Percentiles rank a stretch among this genome's conserved stretches.
Conservation (phyloP, 2,888 invertebrate species). For the Diaprepes abbreviatus region DNA sequence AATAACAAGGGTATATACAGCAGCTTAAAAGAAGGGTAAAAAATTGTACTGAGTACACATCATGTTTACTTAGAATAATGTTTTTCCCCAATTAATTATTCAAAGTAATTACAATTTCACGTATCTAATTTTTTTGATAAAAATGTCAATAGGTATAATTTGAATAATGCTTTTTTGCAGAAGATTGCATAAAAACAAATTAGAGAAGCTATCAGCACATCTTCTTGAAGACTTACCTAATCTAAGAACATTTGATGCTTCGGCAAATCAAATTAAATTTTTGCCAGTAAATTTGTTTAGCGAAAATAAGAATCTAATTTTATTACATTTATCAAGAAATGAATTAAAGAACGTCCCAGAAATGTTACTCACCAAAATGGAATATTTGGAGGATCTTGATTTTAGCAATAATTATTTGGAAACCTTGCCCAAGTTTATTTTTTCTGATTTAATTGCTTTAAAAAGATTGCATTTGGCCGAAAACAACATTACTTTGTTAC, state of each 20-base stretch:
- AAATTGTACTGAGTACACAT: no score
- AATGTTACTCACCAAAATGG: conserved; percentile 72
- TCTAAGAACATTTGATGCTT: conserved; percentile 78
- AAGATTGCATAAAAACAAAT: conserved; percentile 75
- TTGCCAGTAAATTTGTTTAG: conserved; percentile 74
- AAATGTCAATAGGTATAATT: no score
- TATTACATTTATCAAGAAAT: conserved; percentile 78
- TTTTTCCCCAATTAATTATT: no score
- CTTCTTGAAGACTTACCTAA: conserved; percentile 73
- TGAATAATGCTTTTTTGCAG: conserved; percentile 72
- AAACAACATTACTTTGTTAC: conserved; percentile 75
- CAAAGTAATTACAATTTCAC: no score
- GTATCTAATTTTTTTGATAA: no score
- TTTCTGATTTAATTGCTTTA: conserved; percentile 71
- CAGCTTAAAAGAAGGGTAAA: no score
- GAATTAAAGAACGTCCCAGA: conserved; percentile 73
- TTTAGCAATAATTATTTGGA: conserved; percentile 78
- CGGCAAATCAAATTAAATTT: conserved; percentile 74
- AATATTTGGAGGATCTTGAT: conserved; percentile 77
- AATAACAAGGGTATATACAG: no score
- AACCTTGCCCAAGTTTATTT: conserved; percentile 72
- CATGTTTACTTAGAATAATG: no score
- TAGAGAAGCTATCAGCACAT: conserved; percentile 74
- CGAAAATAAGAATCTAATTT: conserved; percentile 72
- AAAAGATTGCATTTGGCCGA: conserved; percentile 78